Evolutionary conservation across 1,140 invertebrate genomes (phyloP).

Genomic region (Laupala kohalensis): DNA sequence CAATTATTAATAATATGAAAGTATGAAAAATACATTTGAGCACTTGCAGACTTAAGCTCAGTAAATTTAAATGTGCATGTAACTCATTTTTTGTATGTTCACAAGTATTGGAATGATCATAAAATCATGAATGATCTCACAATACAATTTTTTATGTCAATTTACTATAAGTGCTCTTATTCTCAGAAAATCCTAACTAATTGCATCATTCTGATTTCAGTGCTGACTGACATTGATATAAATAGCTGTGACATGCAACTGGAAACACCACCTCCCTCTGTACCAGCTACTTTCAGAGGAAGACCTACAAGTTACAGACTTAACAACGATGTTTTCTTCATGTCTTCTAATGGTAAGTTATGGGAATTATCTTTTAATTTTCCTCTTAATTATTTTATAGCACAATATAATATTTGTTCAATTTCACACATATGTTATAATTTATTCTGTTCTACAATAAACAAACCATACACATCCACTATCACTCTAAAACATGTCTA

Average conservation of each 20-base stretch:
- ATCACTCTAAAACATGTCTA: neutral
- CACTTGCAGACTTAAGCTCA: neutral
- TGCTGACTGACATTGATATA: slow-evolving; percentile 25
- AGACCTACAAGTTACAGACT: slow-evolving; percentile 18
- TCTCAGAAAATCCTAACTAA: neutral
- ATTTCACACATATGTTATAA: too few species aligned
- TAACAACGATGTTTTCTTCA: slow-evolving; percentile 22
- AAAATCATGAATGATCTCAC: too few species aligned
- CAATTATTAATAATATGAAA: too few species aligned
- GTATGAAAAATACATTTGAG: neutral
- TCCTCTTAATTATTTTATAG: neutral
- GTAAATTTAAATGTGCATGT: too few species aligned
- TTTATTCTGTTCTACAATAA: too few species aligned
- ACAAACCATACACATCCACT: neutral
- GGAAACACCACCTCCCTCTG: slow-evolving; percentile 24
- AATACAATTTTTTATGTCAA: too few species aligned
- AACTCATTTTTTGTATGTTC: too few species aligned
- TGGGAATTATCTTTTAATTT: too few species aligned
- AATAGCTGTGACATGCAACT: slow-evolving; percentile 21
- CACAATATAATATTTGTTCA: neutral
- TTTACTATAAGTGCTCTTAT: too few species aligned
- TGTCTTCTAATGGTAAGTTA: slow-evolving; percentile 11
- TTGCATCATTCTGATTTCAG: slow-evolving; percentile 16
- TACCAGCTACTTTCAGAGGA: slow-evolving; percentile 21
- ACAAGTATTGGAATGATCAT: too few species aligned